A percentile compares a stretch with the other conserved stretches of the same genome.
Evolutionary conservation across 23 tunicate genomes (phyloP).

Genomic region (Ciona savignyi): DNA sequence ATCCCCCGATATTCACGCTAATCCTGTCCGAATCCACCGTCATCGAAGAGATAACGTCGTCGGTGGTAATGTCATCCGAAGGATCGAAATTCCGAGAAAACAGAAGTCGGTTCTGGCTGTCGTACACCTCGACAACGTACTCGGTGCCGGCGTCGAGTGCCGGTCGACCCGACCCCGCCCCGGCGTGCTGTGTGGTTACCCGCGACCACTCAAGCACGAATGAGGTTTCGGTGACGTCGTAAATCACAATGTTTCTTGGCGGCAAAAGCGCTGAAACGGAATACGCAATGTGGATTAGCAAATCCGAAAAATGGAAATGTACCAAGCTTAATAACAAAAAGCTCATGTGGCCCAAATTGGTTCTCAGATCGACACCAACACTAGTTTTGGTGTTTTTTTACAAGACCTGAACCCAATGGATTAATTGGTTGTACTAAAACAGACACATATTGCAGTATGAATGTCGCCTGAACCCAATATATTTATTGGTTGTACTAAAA

Average conservation of each 20-base stretch:
- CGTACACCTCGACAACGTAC: constrained; percentile 36
- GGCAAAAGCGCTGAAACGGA: constrained; percentile 34
- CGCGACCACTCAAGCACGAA: constrained; percentile 31
- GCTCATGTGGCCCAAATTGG: no score
- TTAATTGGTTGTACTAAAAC: no score
- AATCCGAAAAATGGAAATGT: neutral
- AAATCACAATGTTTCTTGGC: constrained; percentile 24
- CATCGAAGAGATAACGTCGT: constrained; percentile 11
- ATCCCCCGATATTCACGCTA: constrained; percentile 10
- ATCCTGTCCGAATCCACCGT: neutral
- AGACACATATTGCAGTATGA: no score
- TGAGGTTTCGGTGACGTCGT: constrained; percentile 50
- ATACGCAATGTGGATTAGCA: neutral
- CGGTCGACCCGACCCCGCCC: neutral
- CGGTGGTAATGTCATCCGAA: neutral
- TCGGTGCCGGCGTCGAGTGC: constrained; percentile 17
- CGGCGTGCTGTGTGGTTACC: constrained; percentile 8
- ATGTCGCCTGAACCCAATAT: no score
- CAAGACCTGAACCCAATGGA: no score
- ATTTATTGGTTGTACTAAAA: no score
- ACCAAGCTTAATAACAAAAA: no score
- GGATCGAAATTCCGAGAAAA: constrained; percentile 14
- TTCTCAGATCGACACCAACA: no score
- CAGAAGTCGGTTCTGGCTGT: neutral
- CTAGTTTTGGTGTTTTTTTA: no score